These are phyloP conservation scores for Xestia sexstrigata DNA, from an alignment of 2,888 invertebrate species.

Conservation along the genomic window DNA sequence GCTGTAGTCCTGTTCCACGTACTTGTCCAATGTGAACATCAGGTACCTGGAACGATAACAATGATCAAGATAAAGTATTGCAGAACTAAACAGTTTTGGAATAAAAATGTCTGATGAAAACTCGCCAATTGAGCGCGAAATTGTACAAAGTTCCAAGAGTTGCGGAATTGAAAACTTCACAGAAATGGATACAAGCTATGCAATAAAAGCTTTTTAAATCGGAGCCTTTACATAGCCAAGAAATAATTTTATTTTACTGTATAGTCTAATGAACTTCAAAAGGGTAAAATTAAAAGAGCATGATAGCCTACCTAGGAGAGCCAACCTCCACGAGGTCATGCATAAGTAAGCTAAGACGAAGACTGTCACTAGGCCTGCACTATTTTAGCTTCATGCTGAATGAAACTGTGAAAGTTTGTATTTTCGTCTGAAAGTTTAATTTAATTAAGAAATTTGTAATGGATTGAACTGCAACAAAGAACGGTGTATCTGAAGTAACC, in stretches of 20 bases:
- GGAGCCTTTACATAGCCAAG: background rate
- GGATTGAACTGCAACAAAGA: no score
- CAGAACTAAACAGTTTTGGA: background rate
- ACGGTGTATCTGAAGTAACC: background rate
- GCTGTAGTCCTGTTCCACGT: constrained; percentile 99
- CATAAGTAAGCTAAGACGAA: background rate
- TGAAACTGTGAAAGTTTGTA: background rate
- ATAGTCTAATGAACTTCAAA: background rate
- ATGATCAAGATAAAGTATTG: constrained; percentile 7
- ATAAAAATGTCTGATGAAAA: background rate
- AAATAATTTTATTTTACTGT: background rate
- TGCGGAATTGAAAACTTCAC: background rate
- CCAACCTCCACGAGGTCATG: constrained; percentile 2
- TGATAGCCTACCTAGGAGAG: background rate
- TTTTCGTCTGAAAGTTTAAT: background rate
- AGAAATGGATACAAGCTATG: background rate
- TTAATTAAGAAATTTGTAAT: background rate
- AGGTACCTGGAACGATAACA: constrained; percentile 93
- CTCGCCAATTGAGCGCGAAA: background rate
- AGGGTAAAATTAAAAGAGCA: background rate
- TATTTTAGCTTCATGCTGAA: background rate
- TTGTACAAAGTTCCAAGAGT: background rate
- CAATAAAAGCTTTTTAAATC: background rate
- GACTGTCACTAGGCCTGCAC: background rate
- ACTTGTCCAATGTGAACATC: constrained; percentile 98